Conservation (phyloP, 2,888 invertebrate genomes). For the Drosophila neotestacea region DNA sequence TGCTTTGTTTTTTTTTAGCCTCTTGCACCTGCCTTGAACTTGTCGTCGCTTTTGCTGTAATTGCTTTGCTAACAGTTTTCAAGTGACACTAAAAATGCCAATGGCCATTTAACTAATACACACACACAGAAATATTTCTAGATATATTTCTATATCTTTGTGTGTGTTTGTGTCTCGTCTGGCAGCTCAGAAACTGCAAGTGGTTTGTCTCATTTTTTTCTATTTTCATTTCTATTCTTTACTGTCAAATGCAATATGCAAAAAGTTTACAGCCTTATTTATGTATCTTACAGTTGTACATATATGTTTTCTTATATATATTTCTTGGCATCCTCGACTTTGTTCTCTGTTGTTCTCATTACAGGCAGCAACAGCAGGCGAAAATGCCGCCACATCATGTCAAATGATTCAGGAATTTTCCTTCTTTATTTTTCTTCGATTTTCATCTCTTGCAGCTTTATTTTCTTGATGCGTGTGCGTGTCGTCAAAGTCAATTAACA, state of each 20-base stretch:
- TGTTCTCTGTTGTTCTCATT: conserved; percentile 13
- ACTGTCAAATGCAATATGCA: conserved; percentile 13
- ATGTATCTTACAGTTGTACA: conserved; percentile 2
- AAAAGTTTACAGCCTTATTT: conserved; percentile 12
- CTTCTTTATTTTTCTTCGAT: conserved; percentile 24
- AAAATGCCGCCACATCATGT: conserved; percentile 27
- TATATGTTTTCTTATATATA: conserved; percentile 29
- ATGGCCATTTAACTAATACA: conserved; percentile 62
- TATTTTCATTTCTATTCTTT: conserved; percentile 13
- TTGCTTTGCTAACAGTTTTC: conserved; percentile 50
- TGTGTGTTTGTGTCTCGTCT: conserved; percentile 28
- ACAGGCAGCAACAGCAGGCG: conserved; percentile 14
- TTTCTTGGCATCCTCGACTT: conserved; percentile 20
- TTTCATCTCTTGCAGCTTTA: conserved; percentile 16
- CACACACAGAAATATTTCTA: not conserved
- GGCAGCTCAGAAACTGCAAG: conserved; percentile 40
- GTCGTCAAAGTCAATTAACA: conserved; percentile 64
- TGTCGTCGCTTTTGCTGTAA: conserved; percentile 36
- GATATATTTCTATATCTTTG: conserved; percentile 5
- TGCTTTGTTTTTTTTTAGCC: conserved; percentile 2
- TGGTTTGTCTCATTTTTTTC: conserved; percentile 16
- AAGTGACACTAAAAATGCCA: conserved; percentile 65
- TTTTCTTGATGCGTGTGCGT: conserved; percentile 24
- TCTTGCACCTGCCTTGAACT: conserved; percentile 42
- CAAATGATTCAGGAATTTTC: conserved; percentile 44